phyloP scores from a whole-genome alignment of 2,888 invertebrate species.

The Exephanes ischioxanthus region DNA sequence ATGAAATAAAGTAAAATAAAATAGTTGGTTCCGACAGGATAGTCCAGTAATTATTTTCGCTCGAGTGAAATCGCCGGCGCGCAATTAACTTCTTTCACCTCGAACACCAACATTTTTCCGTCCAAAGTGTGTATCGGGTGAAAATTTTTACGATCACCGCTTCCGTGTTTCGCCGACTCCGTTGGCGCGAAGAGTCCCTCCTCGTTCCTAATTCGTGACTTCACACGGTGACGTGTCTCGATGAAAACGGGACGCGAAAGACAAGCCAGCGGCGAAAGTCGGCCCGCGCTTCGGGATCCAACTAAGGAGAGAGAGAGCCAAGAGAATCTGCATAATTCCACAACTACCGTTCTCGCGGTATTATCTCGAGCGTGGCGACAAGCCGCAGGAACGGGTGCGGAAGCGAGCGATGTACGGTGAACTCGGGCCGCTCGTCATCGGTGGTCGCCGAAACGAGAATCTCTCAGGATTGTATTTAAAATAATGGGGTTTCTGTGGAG shows the following conservation, averaged over 20 bases:
- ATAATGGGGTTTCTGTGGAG: conserved; percentile 8
- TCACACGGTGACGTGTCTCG: too few relatives aligned
- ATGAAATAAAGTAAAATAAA: neutral
- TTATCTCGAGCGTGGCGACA: conserved; percentile 2
- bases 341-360: neutral
- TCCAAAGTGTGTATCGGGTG: neutral
- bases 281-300: neutral
- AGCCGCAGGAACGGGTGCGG: neutral
- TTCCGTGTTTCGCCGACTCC: neutral
- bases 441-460: conserved; percentile 12
- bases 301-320: neutral
- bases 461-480: conserved; percentile 21
- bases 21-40: neutral
- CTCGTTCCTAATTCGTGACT: too few relatives aligned
- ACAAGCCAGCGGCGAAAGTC: neutral
- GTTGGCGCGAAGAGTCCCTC: neutral
- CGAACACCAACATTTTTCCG: neutral
- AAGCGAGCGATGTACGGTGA: conserved; percentile 1
- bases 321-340: conserved; percentile 6
- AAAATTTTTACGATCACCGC: neutral
- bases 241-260: neutral
- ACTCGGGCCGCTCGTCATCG: conserved; percentile 11
- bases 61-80: neutral
- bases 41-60: neutral
- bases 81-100: conserved; percentile 4